Evolutionary conservation across 2,797 vertebrate species (phyloP), one percentile per base, ranked within the genome.

Genomic region (Tragelaphus eurycerus): DNA sequence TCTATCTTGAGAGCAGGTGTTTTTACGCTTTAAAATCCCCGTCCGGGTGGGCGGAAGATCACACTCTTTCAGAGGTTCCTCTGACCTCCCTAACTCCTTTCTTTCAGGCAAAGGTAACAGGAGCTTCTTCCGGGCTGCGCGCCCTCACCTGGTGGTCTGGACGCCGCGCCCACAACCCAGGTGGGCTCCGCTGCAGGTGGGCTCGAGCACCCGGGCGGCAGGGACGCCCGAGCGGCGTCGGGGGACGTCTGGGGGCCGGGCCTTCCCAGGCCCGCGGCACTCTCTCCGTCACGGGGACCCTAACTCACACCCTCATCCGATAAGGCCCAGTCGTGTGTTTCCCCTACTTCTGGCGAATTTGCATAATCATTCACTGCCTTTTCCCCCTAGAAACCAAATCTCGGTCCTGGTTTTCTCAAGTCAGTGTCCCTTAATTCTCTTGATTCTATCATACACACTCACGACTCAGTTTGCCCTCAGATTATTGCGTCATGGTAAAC

Each of bases 401-500:
- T 95, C 16, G 23, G 71, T 82, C 95, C 97, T 74, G 92, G 97
- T 96, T 97, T 98, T 97, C 98, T 97, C 98, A 93, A 96, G 86
- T 98, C 97, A 97, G 98, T 98, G 85, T 98, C 98, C 98, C 97
- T 55, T 95, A 96, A 97, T 97, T 98, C 98, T 98, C 98, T 96
- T 97, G 97, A 98, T 98, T 98, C 98, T 98, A 98, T 98, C 99
- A 98, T 98, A 99, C 99, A 99, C 99, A 99, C 99, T 99, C 99
- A 99, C 99, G 99, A 99, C 99, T 98, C 98, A 98, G 99, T 98
- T 99, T 99, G 98, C 99, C 99, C 99, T 99, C 98, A 97, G 98
- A 99, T 99, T 99, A 99, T 99, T 99, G 99, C 99, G 98, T 99
- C 98, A 98, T 98, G 99, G 99, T 99, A 99, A 98, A 99, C 98